A percentile compares a stretch with the other conserved stretches of the same genome.
These are phyloP conservation scores for Motacilla alba DNA, from an alignment of 2,113 vertebrate species.

Conservation along the genomic window DNA sequence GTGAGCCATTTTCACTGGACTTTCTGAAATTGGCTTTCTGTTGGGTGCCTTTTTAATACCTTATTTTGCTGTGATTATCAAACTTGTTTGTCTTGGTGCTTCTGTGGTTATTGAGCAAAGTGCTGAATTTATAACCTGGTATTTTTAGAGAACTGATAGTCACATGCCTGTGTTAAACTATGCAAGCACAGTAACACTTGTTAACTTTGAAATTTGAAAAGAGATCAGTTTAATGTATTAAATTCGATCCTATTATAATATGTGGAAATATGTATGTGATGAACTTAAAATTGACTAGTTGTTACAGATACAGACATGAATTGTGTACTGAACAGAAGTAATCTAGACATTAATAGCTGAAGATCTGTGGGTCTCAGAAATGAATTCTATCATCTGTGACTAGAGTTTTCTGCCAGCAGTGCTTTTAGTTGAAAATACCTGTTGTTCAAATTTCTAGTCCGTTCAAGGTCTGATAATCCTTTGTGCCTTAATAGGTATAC, in stretches of 20 bases:
- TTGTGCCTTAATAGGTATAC: background rate
- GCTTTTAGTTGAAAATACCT: background rate
- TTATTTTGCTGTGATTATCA: background rate
- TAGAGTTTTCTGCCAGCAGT: background rate
- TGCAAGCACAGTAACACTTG: background rate
- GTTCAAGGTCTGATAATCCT: background rate
- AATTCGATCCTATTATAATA: background rate
- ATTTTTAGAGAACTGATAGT: background rate
- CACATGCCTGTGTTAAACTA: background rate
- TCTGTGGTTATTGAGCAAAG: constrained; percentile 4
- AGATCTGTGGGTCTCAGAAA: background rate
- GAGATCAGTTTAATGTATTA: background rate
- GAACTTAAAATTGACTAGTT: background rate
- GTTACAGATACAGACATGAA: background rate
- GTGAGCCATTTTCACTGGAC: constrained; percentile 30
- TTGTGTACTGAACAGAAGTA: background rate
- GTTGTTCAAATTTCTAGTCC: background rate
- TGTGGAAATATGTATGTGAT: background rate
- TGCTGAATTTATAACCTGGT: background rate
- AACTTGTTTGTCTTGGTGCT: background rate
- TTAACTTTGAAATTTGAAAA: background rate
- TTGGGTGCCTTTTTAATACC: background rate
- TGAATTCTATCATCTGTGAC: background rate
- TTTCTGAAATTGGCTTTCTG: background rate
- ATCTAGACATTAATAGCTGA: background rate